Evolutionary conservation across 1,140 invertebrate species (phyloP).

Genomic region (Zaprionus africanus): DNA sequence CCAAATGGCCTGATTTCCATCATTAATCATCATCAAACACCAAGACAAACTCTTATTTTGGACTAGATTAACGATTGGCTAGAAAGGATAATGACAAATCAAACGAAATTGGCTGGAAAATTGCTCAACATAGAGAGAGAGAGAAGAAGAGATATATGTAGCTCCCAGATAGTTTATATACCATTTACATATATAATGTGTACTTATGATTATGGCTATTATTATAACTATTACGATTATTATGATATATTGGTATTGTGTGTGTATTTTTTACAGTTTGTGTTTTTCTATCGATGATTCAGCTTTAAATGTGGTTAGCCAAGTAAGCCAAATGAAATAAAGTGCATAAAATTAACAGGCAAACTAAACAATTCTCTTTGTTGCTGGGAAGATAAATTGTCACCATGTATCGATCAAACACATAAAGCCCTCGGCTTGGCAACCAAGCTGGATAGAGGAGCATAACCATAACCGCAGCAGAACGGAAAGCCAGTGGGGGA

Average conservation of each 20-base stretch:
- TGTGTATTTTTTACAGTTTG: constrained; percentile 63
- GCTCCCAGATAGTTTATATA: not conserved
- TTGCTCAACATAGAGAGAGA: constrained; percentile 26
- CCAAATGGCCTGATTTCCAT: not conserved
- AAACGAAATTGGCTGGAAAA: constrained; percentile 29
- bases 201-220: constrained; percentile 42
- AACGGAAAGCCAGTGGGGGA: not conserved
- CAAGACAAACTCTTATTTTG: constrained; percentile 11
- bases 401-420: constrained; percentile 78
- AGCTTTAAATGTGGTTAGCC: constrained; percentile 79
- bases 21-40: constrained; percentile 18
- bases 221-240: constrained; percentile 17
- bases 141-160: too few species aligned
- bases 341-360: constrained; percentile 69
- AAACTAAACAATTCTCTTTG: constrained; percentile 15
- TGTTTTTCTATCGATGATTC: constrained; percentile 65
- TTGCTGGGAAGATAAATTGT: constrained; percentile 61
- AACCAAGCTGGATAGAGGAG: constrained; percentile 51
- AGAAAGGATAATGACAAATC: constrained; percentile 33
- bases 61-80: constrained; percentile 1
- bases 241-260: constrained; percentile 63
- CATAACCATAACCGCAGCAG: constrained; percentile 60
- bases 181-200: constrained; percentile 21
- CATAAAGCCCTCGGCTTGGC: constrained; percentile 49
- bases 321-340: constrained; percentile 74